Percentiles rank a stretch among this genome's conserved stretches.
Conservation (phyloP, 2,797 vertebrate genomes). For the Xenops minutus region DNA sequence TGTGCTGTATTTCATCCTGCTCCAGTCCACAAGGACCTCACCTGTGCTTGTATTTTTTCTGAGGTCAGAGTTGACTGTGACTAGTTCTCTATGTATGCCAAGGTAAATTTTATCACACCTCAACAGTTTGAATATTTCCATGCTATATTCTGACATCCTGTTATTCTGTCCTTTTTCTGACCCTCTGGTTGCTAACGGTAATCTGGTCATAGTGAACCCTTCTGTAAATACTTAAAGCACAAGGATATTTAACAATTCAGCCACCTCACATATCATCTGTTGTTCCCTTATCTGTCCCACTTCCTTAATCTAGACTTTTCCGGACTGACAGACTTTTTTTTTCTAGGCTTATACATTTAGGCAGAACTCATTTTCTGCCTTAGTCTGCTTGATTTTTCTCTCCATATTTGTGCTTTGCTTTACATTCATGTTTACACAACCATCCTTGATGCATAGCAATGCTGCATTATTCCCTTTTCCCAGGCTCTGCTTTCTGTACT, state of each 20-base stretch:
- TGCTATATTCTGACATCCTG: background rate
- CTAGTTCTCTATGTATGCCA: background rate
- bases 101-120: background rate
- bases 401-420: background rate
- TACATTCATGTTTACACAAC: background rate
- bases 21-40: background rate
- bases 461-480: background rate
- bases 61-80: background rate
- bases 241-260: background rate
- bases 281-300: background rate
- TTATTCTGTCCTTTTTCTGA: background rate
- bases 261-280: background rate
- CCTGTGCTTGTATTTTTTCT: background rate
- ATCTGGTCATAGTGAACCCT: background rate
- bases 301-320: background rate
- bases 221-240: background rate
- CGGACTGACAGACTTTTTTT: background rate
- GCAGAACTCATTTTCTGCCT: background rate
- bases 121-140: background rate
- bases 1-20: background rate
- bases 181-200: background rate
- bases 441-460: background rate
- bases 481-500: background rate
- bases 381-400: background rate
- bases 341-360: background rate